These are phyloP conservation scores for Scomber colias DNA, from an alignment of 2,113 vertebrate genomes.

Conservation along the genomic window DNA sequence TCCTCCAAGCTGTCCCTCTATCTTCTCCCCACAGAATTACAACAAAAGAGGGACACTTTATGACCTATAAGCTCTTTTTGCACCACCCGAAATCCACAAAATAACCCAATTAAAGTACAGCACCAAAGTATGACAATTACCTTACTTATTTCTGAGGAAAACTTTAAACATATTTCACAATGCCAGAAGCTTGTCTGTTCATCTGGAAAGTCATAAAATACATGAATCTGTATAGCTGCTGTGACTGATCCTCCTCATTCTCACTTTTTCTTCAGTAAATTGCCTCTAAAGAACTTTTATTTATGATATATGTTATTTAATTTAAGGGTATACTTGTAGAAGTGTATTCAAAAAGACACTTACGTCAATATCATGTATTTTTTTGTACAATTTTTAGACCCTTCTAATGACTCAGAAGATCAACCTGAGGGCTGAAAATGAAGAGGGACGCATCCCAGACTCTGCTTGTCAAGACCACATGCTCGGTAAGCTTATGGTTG, in stretches of 20 bases:
- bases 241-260: neutral
- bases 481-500: conserved; percentile 83
- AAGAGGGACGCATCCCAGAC: conserved; percentile 82
- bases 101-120: conserved; percentile 60
- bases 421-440: conserved; percentile 80
- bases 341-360: neutral
- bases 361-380: neutral
- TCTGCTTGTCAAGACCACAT: conserved; percentile 88
- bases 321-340: neutral
- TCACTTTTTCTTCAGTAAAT: conserved; percentile 6
- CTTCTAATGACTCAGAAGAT: conserved; percentile 84
- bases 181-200: conserved; percentile 1
- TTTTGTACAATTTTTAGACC: conserved; percentile 73
- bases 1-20: conserved; percentile 85
- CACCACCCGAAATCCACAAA: conserved; percentile 33
- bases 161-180: conserved; percentile 24
- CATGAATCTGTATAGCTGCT: neutral
- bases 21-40: conserved; percentile 82
- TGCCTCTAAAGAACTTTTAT: neutral
- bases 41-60: conserved; percentile 75
- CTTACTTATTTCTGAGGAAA: conserved; percentile 21
- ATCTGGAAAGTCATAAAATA: conserved; percentile 11
- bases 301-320: neutral
- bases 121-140: conserved; percentile 25
- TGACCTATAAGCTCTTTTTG: conserved; percentile 62